Evolutionary conservation across 2,888 invertebrate species (phyloP).

Genomic region (Heliconius erato): DNA sequence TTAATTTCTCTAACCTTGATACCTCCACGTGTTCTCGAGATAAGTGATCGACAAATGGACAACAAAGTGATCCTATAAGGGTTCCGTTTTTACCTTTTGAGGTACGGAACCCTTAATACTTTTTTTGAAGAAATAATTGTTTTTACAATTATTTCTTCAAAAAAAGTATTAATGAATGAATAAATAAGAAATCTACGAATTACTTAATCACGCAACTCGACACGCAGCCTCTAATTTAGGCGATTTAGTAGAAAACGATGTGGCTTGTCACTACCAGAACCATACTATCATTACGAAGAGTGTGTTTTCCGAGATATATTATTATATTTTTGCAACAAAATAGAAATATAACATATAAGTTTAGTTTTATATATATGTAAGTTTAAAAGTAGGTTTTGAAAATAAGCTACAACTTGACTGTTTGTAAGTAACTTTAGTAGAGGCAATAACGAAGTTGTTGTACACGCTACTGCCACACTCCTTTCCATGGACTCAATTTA

Average conservation of each 20-base stretch:
- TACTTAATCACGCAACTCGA: neutral
- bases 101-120: no score
- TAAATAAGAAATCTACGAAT: no score
- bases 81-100: no score
- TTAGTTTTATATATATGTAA: neutral
- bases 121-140: no score
- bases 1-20: no score
- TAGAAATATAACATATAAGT: neutral
- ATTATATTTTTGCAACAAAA: neutral
- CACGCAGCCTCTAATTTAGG: neutral
- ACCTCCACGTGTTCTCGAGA: no score
- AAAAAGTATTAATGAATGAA: no score
- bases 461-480: constrained; percentile 18
- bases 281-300: no score
- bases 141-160: no score
- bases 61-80: no score
- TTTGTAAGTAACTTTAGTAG: constrained; percentile 22
- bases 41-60: no score
- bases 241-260: neutral
- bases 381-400: constrained; percentile 24
- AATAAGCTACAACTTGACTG: constrained; percentile 20
- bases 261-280: neutral
- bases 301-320: no score
- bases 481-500: neutral
- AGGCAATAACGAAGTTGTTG: constrained; percentile 19